phyloP scores from a whole-genome alignment of 2,113 vertebrate species.

The Mus spicilegus region DNA sequence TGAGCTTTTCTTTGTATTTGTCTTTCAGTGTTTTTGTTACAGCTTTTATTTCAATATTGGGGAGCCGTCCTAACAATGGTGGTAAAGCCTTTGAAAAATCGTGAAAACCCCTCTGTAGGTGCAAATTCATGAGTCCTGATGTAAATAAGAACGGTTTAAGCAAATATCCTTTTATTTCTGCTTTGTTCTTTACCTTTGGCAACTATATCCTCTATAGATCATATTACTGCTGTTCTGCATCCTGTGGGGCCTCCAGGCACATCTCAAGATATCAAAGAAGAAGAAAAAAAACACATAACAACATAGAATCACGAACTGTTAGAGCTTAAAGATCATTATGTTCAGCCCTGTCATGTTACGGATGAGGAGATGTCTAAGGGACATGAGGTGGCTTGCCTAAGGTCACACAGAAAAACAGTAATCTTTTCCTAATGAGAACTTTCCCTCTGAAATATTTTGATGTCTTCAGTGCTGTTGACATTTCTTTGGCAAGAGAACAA shows the following conservation, averaged over 20 bases:
- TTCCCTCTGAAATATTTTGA: constrained; percentile 41
- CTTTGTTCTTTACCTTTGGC: constrained; percentile 58
- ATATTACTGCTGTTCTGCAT: constrained; percentile 54
- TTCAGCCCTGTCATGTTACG: not conserved
- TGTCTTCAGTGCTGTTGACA: constrained; percentile 25
- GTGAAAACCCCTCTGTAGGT: not conserved
- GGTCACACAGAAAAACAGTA: constrained; percentile 7
- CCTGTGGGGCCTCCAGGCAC: constrained; percentile 2
- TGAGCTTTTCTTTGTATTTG: not conserved
- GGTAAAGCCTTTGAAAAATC: constrained; percentile 58
- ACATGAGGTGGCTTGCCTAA: constrained; percentile 48
- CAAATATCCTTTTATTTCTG: constrained; percentile 53
- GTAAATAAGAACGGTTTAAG: constrained; percentile 3
- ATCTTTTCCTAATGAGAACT: constrained; percentile 38
- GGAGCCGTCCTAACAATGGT: constrained; percentile 3
- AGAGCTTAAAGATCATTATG: constrained; percentile 23
- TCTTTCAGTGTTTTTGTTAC: constrained; percentile 61
- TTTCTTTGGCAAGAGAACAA: constrained; percentile 47
- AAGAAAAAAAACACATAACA: not conserved
- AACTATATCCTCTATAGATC: not conserved
- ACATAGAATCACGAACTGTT: constrained; percentile 21
- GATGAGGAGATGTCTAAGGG: constrained; percentile 43
- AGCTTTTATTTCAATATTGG: constrained; percentile 25
- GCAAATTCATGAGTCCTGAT: not conserved
- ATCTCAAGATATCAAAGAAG: constrained; percentile 41